phyloP scores from a whole-genome alignment of 2,797 vertebrate genomes.

The Calcarius lapponicus region DNA sequence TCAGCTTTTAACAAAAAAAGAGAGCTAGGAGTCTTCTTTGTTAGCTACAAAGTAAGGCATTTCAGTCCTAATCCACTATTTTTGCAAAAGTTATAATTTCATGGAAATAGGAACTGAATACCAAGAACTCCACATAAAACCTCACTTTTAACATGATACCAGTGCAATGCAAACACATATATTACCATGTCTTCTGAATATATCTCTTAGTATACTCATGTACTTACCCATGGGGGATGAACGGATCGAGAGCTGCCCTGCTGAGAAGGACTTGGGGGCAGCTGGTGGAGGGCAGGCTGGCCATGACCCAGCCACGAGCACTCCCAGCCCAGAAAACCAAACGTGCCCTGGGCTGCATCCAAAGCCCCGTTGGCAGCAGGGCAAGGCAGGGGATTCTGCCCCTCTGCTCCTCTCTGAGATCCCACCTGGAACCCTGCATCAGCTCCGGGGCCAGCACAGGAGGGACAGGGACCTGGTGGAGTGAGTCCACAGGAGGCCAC shows the following conservation, averaged over 20 bases:
- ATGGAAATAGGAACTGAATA: neutral
- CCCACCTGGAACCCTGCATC: neutral
- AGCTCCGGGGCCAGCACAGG: neutral
- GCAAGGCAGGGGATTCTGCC: neutral
- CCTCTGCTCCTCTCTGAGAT: neutral
- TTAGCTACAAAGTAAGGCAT: neutral
- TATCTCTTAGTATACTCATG: neutral
- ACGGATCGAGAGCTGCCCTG: rapidly evolving
- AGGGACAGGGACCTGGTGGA: neutral
- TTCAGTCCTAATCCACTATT: neutral
- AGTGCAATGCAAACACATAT: neutral
- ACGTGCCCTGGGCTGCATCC: neutral
- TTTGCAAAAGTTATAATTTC: neutral
- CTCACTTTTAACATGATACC: neutral
- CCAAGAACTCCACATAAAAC: neutral
- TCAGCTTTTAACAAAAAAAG: neutral
- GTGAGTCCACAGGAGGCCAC: neutral
- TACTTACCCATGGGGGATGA: too few species aligned
- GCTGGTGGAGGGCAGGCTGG: neutral
- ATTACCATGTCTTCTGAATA: neutral
- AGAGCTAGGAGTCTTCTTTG: neutral
- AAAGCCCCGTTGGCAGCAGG: neutral
- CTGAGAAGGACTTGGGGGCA: rapidly evolving
- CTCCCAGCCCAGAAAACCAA: neutral
- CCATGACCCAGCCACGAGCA: neutral